phyloP scores from a whole-genome alignment of 2,888 invertebrate genomes.

The Therioaphis trifolii region DNA sequence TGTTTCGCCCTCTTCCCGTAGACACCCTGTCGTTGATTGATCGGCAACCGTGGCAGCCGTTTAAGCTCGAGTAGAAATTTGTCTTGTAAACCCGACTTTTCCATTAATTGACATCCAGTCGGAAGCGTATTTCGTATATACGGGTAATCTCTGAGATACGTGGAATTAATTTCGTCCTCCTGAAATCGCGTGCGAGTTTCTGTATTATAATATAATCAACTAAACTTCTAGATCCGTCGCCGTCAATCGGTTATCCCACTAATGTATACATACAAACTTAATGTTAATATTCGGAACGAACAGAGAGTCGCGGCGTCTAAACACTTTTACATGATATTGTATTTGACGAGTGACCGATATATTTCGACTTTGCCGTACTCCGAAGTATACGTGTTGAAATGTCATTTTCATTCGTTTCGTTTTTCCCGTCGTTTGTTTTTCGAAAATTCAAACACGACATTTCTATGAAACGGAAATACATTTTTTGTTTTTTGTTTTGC shows the following conservation, averaged over 20 bases:
- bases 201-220: not conserved
- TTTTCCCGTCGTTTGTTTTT: no score
- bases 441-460: no score
- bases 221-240: not conserved
- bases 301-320: not conserved
- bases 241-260: no score
- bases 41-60: conserved; percentile 26
- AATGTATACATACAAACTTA: no score
- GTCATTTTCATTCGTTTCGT: no score
- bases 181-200: not conserved
- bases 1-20: conserved; percentile 24
- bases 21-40: conserved; percentile 43
- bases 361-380: no score
- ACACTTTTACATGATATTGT: no score
- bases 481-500: no score
- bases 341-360: no score
- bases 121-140: not conserved
- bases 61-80: conserved; percentile 49
- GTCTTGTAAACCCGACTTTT: conserved; percentile 49
- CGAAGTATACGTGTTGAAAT: no score
- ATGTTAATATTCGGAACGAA: no score
- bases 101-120: conserved; percentile 44
- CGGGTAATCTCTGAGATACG: conserved; percentile 19
- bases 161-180: conserved; percentile 25
- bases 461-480: no score